Conservation (phyloP, 2,113 vertebrate genomes). For the Oceanites oceanicus region DNA sequence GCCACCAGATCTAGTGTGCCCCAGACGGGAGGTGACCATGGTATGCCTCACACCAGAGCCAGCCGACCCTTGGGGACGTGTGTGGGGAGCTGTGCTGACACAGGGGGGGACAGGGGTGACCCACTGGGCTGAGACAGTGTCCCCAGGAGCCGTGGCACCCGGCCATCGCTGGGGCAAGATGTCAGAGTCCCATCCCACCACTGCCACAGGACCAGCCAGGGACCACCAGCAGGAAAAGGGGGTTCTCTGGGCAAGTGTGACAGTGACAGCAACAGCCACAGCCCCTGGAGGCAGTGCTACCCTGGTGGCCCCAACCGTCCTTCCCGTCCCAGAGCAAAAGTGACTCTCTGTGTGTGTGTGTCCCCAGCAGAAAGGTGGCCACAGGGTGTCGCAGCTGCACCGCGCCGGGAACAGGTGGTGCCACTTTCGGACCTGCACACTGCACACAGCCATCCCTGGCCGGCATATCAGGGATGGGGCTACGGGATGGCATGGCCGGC, state of each 20-base stretch:
- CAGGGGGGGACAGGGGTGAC: not conserved
- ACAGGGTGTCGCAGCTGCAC: constrained; percentile 28
- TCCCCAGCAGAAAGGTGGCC: not conserved
- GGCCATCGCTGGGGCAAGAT: rapidly evolving
- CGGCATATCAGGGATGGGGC: rapidly evolving
- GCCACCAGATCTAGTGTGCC: not conserved
- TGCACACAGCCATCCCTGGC: not conserved
- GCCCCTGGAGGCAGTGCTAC: not conserved
- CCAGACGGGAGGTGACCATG: rapidly evolving
- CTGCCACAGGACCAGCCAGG: not conserved
- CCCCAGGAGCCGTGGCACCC: rapidly evolving
- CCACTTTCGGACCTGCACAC: not conserved
- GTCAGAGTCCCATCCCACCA: not conserved
- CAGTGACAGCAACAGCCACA: not conserved
- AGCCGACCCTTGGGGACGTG: rapidly evolving
- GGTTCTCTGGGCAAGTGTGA: not conserved
- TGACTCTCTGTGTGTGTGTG: too few relatives aligned
- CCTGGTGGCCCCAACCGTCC: not conserved
- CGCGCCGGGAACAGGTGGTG: not conserved
- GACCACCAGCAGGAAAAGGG: not conserved
- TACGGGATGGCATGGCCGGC: rapidly evolving
- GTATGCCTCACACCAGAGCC: rapidly evolving
- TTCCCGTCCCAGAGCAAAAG: not conserved
- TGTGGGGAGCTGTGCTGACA: not conserved
- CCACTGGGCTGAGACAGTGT: not conserved